Evolutionary conservation across 2,888 invertebrate species (phyloP).

Genomic region (Cactoblastis cactorum): DNA sequence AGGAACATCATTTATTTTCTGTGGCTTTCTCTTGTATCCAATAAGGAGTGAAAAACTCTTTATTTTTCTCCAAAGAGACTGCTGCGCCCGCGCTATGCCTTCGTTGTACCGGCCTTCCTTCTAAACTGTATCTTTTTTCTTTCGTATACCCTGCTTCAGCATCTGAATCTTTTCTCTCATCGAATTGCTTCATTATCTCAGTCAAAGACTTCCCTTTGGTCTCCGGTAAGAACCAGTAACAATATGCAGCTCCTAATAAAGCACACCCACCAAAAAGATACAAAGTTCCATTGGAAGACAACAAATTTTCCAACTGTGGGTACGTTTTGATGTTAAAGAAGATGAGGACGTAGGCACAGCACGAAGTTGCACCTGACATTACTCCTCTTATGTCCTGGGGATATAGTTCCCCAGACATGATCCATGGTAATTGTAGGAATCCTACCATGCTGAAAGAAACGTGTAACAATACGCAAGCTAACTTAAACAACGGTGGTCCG

Average conservation of each 20-base stretch:
- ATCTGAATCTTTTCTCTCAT: constrained; percentile 57
- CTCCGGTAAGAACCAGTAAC: constrained; percentile 82
- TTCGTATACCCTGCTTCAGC: constrained; percentile 54
- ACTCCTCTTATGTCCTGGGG: constrained; percentile 84
- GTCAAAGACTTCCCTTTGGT: constrained; percentile 83
- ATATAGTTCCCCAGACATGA: constrained; percentile 86
- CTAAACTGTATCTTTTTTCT: constrained; percentile 38
- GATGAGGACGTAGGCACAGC: constrained; percentile 84
- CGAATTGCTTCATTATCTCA: constrained; percentile 83
- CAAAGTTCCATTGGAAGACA: constrained; percentile 82
- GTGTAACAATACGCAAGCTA: constrained; percentile 82
- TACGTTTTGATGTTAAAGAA: constrained; percentile 86
- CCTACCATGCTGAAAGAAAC: constrained; percentile 87
- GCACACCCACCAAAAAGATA: constrained; percentile 82
- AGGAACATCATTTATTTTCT: constrained; percentile 16
- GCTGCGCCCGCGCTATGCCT: constrained; percentile 66
- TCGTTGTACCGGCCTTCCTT: constrained; percentile 55
- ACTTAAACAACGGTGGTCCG: constrained; percentile 63
- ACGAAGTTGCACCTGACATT: constrained; percentile 84
- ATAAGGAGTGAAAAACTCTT: constrained; percentile 34
- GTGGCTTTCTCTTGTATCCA: constrained; percentile 47
- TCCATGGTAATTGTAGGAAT: constrained; percentile 86
- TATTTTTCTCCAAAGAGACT: constrained; percentile 58
- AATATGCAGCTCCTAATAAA: constrained; percentile 80
- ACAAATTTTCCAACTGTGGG: constrained; percentile 76